Conservation (phyloP, 2,797 vertebrate species). For the Myotis findleyi region DNA sequence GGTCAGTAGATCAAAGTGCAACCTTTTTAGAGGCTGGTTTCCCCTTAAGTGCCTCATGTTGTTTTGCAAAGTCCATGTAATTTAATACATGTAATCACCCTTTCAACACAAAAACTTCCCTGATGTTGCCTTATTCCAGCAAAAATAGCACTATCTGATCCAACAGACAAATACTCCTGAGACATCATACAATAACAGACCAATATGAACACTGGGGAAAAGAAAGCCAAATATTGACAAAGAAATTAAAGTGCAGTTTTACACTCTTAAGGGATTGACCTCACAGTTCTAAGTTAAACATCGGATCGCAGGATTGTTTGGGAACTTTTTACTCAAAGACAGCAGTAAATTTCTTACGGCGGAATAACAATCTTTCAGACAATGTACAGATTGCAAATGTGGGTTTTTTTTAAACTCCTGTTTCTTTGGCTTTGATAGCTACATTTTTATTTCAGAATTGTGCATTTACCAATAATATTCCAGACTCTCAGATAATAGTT, state of each 20-base stretch:
- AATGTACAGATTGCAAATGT: slow-evolving; percentile 23
- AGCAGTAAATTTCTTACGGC: not conserved
- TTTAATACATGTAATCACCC: slow-evolving; percentile 62
- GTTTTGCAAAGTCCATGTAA: slow-evolving; percentile 58
- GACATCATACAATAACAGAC: not conserved
- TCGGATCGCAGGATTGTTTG: not conserved
- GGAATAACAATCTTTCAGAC: slow-evolving; percentile 24
- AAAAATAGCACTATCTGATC: slow-evolving; percentile 27
- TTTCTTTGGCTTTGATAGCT: slow-evolving; percentile 45
- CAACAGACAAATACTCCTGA: slow-evolving; percentile 31
- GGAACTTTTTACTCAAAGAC: not conserved
- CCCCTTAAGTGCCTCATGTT: not conserved
- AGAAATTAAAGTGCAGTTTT: slow-evolving; percentile 58
- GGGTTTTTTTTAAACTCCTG: not conserved
- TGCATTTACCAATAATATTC: slow-evolving; percentile 22
- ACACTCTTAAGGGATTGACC: not conserved
- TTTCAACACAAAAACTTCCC: slow-evolving; percentile 48
- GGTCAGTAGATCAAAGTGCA: not conserved
- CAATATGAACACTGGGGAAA: not conserved
- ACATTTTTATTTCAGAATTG: slow-evolving; percentile 47
- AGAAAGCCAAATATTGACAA: slow-evolving; percentile 10
- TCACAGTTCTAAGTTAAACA: slow-evolving; percentile 3
- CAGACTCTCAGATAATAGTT: slow-evolving; percentile 42
- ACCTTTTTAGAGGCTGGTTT: not conserved
- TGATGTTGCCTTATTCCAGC: slow-evolving; percentile 33